Conservation (phyloP, 1,140 invertebrate genomes). For the Drosophila sechellia region DNA sequence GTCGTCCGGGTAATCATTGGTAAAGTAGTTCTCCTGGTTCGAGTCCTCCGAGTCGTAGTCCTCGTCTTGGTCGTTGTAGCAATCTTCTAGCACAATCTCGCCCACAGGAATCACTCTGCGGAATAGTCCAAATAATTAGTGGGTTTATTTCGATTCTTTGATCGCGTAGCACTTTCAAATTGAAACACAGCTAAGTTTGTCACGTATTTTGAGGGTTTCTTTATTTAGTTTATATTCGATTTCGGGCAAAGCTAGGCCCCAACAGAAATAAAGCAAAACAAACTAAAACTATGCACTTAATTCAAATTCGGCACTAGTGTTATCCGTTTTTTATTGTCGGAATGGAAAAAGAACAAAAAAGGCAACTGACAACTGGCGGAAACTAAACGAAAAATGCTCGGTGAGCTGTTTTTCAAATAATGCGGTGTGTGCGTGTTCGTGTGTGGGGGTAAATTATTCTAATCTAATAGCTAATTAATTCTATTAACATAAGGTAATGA, state of each 20-base stretch:
- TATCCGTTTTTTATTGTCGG: constrained; percentile 26
- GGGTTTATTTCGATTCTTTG: not conserved
- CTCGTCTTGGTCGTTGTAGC: constrained; percentile 63
- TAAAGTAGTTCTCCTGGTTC: constrained; percentile 86
- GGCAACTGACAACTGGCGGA: constrained; percentile 42
- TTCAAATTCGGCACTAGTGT: constrained; percentile 49
- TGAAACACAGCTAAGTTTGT: constrained; percentile 51
- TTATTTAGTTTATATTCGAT: constrained; percentile 53
- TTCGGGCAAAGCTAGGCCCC: constrained; percentile 38
- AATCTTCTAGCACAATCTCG: constrained; percentile 70
- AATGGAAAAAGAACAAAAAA: constrained; percentile 52
- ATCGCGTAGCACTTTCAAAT: constrained; percentile 23
- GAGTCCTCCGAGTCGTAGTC: constrained; percentile 85
- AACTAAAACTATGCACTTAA: constrained; percentile 62
- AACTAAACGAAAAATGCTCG: constrained; percentile 16
- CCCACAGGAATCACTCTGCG: constrained; percentile 65
- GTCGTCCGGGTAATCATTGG: constrained; percentile 86
- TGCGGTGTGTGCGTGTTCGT: constrained; percentile 18
- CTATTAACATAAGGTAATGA: constrained; percentile 30
- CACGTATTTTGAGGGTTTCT: constrained; percentile 37
- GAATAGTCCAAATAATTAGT: constrained; percentile 12
- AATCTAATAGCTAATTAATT: constrained; percentile 55
- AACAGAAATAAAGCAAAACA: constrained; percentile 10
- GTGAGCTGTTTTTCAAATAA: not conserved
- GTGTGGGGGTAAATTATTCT: constrained; percentile 15